Percentiles rank a stretch among this genome's conserved stretches.
Evolutionary conservation across 2,113 vertebrate species (phyloP).

Genomic region (Elanus axillaris): DNA sequence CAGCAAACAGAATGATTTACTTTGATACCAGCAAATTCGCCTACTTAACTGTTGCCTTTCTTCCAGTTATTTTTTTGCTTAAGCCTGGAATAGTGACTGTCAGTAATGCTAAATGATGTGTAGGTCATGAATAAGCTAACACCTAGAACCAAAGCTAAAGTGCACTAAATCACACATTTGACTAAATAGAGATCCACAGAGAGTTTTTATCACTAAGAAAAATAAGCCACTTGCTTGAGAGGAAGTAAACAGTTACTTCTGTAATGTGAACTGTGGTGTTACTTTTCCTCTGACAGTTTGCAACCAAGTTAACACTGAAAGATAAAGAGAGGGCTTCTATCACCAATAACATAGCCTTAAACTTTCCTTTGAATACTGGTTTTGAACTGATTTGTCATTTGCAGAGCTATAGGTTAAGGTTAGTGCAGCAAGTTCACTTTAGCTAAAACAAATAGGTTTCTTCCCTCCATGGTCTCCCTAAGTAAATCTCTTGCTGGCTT

Average conservation of each 20-base stretch:
- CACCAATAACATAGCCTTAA: not conserved
- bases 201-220: not conserved
- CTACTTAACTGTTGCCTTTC: not conserved
- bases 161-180: not conserved
- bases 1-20: not conserved
- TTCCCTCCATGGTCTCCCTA: not conserved
- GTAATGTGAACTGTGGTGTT: not conserved
- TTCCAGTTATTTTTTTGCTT: not conserved
- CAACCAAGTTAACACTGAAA: not conserved
- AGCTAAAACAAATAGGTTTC: not conserved
- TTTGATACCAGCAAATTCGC: not conserved
- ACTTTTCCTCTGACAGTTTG: not conserved
- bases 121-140: not conserved
- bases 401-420: not conserved
- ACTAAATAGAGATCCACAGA: not conserved
- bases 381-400: not conserved
- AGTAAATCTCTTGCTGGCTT: not conserved
- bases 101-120: not conserved
- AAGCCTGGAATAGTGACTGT: not conserved
- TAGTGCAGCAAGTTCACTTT: not conserved
- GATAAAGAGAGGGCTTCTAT: not conserved
- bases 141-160: not conserved
- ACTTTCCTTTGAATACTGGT: not conserved
- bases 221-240: not conserved
- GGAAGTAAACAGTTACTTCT: not conserved